A percentile compares a stretch with the other conserved stretches of the same genome.
Evolutionary conservation across 2,888 invertebrate species (phyloP).

Genomic region (Cantharis lateralis): DNA sequence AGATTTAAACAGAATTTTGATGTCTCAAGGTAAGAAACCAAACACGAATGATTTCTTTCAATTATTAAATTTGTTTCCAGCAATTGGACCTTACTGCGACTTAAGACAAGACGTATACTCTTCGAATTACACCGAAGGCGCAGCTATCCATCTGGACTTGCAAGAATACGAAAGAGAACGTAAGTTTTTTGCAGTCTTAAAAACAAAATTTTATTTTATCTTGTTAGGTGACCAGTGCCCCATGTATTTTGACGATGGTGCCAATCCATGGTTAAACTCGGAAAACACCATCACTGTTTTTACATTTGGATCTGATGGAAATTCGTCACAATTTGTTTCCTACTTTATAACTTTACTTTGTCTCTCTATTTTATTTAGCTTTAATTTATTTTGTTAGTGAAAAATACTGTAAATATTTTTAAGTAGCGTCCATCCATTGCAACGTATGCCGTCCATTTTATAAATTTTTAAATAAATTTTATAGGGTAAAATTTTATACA

Average conservation of each 20-base stretch:
- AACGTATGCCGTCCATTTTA: not conserved
- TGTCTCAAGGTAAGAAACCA: slow-evolving; percentile 64
- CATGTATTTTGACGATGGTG: slow-evolving; percentile 95
- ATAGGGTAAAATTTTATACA: not conserved
- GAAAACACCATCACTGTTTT: slow-evolving; percentile 77
- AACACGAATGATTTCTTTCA: slow-evolving; percentile 10
- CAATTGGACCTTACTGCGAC: slow-evolving; percentile 90
- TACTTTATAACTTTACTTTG: not conserved
- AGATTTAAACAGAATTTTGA: slow-evolving; percentile 84
- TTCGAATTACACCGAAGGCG: slow-evolving; percentile 88
- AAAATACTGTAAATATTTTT: not conserved
- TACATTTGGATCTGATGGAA: slow-evolving; percentile 57
- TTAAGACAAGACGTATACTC: slow-evolving; percentile 88
- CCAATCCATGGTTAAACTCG: slow-evolving; percentile 78
- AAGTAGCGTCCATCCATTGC: not conserved
- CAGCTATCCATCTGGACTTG: slow-evolving; percentile 89
- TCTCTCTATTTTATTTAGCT: not conserved
- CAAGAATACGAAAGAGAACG: slow-evolving; percentile 91
- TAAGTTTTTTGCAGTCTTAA: slow-evolving; percentile 53
- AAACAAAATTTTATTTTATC: not conserved
- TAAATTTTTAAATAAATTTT: not conserved
- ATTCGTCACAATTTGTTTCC: slow-evolving; percentile 9
- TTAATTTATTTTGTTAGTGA: not conserved
- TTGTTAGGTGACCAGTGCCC: slow-evolving; percentile 88
- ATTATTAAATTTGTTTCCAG: slow-evolving; percentile 69